Conservation (phyloP, 2,888 invertebrate genomes). For the Dyspetes luteomarginatus region DNA sequence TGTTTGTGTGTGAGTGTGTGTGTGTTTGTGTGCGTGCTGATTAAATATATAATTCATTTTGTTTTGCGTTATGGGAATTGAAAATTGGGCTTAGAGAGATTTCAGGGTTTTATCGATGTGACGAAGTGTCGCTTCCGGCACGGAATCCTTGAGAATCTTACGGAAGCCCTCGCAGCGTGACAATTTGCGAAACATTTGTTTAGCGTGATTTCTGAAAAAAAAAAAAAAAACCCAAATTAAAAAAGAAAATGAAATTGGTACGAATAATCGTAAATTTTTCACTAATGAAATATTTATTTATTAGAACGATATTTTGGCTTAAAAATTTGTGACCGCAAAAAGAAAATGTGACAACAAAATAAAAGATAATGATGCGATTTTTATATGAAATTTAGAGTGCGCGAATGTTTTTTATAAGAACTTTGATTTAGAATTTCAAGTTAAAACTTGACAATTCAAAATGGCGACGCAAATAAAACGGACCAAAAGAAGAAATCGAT, state of each 20-base stretch:
- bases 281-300: too few species aligned
- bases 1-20: neutral
- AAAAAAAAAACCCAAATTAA: constrained; percentile 31
- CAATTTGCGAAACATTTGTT: constrained; percentile 90
- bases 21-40: constrained; percentile 3
- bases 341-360: neutral
- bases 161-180: constrained; percentile 91
- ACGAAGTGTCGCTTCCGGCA: constrained; percentile 90
- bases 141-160: constrained; percentile 90
- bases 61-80: neutral
- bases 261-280: too few species aligned
- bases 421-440: neutral
- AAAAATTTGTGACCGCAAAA: too few species aligned
- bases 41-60: constrained; percentile 12
- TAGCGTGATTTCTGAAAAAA: constrained; percentile 88
- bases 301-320: too few species aligned
- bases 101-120: constrained; percentile 93
- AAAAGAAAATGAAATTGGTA: neutral
- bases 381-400: too few species aligned
- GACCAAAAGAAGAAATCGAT: too few species aligned
- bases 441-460: neutral
- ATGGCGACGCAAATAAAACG: neutral
- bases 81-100: constrained; percentile 82
- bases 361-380: constrained; percentile 1
- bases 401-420: too few species aligned